Base-by-base conservation (phyloP, 1,140 invertebrate species). In the Lordiphosa collinella region DNA sequence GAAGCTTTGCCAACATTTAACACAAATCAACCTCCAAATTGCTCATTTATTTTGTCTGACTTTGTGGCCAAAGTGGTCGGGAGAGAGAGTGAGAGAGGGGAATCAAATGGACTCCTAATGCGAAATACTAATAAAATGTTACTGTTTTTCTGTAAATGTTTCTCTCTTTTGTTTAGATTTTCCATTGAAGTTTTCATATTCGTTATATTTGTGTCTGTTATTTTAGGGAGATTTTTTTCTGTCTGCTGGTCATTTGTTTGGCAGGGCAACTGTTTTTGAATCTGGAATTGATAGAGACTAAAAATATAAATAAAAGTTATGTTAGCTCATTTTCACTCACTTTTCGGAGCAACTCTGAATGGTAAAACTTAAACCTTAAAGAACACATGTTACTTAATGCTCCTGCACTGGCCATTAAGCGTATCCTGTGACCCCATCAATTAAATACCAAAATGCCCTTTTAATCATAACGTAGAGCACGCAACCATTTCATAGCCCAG, bases 391-490 rank as follows among this genome's bases (percentile, higher is more conserved):
- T 29, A 29, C 7, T 2, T 29, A 5, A 29, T 29, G 7, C 1
- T 8, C 25, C 25, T 8, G 7, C 7, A 8, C 5, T 0, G 25
- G 25, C 25, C 25, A 29, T 29, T 29, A 29, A 29, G 2, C 25
- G 25, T 1, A 29, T 29, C 25, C 7, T 29, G 25, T 29, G 25
- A 29, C 25, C 25, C 25, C 25, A 29, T 29, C 25, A 70, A 82
- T 71, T 67, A 71, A 54, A 82, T 67, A 82, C 82, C 64, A 80
- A 80, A 82, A 82, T 49, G 59, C 44, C 64, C 76, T 71, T 80
- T 80, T 49, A 60, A 67, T 65, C 54, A 53, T 63, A 63, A 57
- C 56, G 59, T 47, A 68, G 31, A 35, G 55, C n/a, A 59, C 25
- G 13, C 49, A 40, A 18, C 9, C 9, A 35, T 35, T 34, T 48